These are phyloP conservation scores for Erpornis zantholeuca DNA, from an alignment of 2,113 vertebrate species.

Conservation along the genomic window DNA sequence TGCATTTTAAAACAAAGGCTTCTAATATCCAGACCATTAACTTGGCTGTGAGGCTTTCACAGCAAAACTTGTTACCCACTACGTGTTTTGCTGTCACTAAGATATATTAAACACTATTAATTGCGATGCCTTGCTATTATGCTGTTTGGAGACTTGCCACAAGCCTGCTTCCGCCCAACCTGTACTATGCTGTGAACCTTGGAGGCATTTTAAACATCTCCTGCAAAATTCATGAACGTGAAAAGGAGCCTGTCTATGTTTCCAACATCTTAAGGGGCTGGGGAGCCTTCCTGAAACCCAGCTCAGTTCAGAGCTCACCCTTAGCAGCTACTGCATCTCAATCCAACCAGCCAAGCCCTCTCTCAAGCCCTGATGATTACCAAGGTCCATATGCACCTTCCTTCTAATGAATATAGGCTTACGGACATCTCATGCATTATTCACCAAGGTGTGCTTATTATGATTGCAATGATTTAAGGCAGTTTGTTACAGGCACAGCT, in stretches of 20 bases:
- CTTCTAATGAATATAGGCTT: constrained; percentile 63
- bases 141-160: constrained; percentile 38
- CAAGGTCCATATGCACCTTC: not conserved
- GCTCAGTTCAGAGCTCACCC: not conserved
- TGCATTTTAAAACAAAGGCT: constrained; percentile 48
- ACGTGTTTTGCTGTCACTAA: not conserved
- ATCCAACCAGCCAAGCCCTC: not conserved
- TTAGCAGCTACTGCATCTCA: constrained; percentile 4
- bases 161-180: not conserved
- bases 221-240: not conserved
- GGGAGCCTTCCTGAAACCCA: not conserved
- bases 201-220: constrained; percentile 7
- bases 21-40: constrained; percentile 53
- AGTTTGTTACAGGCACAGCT: constrained; percentile 62
- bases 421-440: constrained; percentile 46
- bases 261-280: not conserved
- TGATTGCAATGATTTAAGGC: constrained; percentile 70
- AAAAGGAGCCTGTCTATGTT: not conserved
- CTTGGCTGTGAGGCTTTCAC: constrained; percentile 16
- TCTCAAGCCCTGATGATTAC: constrained; percentile 5
- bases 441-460: constrained; percentile 63
- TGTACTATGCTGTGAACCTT: not conserved
- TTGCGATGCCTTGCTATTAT: not conserved
- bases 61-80: constrained; percentile 33
- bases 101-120: constrained; percentile 52